Conservation (phyloP, 2,113 vertebrate species). For the Hassar affinis region DNA sequence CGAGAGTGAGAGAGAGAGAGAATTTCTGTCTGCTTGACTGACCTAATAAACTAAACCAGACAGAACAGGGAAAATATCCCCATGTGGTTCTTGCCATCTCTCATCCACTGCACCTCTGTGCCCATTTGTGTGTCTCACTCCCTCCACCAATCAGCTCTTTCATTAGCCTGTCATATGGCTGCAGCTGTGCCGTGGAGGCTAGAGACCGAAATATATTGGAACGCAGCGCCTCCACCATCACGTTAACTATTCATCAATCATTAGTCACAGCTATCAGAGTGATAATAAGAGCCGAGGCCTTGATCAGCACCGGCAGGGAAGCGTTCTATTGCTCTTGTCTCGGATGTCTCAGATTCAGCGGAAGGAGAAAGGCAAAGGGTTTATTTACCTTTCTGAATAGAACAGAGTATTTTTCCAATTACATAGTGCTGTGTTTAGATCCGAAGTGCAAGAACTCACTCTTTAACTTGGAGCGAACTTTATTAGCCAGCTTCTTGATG, state of each 20-base stretch:
- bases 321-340: not conserved
- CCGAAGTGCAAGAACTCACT: conserved; percentile 74
- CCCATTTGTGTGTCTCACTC: conserved; percentile 8
- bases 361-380: not conserved
- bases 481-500: conserved; percentile 96
- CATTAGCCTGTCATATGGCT: conserved; percentile 17
- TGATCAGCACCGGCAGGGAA: not conserved
- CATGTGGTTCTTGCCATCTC: conserved; percentile 15
- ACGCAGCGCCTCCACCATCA: not conserved
- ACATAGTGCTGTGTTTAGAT: not conserved
- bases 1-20: not conserved
- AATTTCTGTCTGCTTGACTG: conserved; percentile 1
- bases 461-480: conserved; percentile 96
- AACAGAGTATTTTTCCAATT: not conserved
- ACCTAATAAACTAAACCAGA: conserved; percentile 2
- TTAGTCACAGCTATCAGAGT: conserved; percentile 24
- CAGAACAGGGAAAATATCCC: conserved; percentile 15
- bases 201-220: not conserved
- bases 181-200: conserved; percentile 7
- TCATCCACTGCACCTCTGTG: conserved; percentile 4
- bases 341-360: not conserved
- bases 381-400: conserved; percentile 4
- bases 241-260: conserved; percentile 18
- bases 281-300: conserved; percentile 1
- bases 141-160: conserved; percentile 25